A percentile compares a stretch with the other conserved stretches of the same genome.
These are phyloP conservation scores for Xylota segnis DNA, from an alignment of 2,888 invertebrate genomes.

Conservation along the genomic window DNA sequence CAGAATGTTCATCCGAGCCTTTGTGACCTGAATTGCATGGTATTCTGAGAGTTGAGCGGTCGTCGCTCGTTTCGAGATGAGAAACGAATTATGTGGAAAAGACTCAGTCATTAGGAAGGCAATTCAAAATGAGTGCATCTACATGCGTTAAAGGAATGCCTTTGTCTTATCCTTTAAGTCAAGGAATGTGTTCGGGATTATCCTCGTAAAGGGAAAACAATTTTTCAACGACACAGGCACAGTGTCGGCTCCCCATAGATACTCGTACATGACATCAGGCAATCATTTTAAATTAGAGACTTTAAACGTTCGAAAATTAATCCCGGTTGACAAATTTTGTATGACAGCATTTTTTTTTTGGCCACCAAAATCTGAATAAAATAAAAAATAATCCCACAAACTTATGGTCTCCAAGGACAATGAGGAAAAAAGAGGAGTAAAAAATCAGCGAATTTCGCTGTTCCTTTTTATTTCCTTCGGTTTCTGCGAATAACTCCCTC, in stretches of 20 bases:
- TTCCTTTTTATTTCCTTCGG: background rate
- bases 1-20: conserved; percentile 27
- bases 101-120: background rate
- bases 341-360: background rate
- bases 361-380: background rate
- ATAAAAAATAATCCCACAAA: background rate
- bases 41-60: background rate
- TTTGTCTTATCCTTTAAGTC: background rate
- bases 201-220: background rate
- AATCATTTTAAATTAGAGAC: background rate
- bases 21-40: conserved; percentile 27
- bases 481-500: background rate
- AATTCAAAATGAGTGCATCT: background rate
- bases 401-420: background rate
- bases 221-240: background rate
- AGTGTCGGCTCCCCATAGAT: background rate
- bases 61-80: background rate
- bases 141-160: background rate
- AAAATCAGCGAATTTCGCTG: conserved; percentile 1
- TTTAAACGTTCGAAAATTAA: background rate
- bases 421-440: background rate
- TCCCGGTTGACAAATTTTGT: background rate
- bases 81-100: conserved; percentile 6
- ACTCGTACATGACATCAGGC: background rate
- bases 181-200: background rate